A percentile compares a stretch with the other conserved stretches of the same genome.
phyloP scores from a whole-genome alignment of 2,113 vertebrate genomes.

The Neomonachus schauinslandi region DNA sequence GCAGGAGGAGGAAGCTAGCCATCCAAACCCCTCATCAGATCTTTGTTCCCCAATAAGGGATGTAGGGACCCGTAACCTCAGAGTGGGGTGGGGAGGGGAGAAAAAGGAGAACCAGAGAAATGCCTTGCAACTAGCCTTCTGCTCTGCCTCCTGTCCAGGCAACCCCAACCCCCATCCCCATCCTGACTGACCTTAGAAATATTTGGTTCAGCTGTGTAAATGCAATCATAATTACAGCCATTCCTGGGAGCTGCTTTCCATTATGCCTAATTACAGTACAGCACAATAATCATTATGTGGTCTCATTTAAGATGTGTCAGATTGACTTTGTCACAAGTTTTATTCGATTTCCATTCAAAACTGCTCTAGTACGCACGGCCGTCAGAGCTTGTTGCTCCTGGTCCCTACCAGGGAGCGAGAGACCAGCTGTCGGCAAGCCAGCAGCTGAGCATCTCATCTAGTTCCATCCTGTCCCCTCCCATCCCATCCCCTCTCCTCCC shows the following conservation, averaged over 20 bases:
- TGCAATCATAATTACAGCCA: conserved; percentile 58
- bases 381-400: conserved; percentile 41
- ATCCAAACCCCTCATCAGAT: conserved; percentile 37
- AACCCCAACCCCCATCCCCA: neutral
- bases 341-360: conserved; percentile 68
- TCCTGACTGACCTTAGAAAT: conserved; percentile 48
- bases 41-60: neutral
- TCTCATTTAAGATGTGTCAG: conserved; percentile 74
- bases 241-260: conserved; percentile 65
- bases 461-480: neutral
- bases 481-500: neutral
- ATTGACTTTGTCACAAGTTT: conserved; percentile 69
- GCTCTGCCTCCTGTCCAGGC: conserved; percentile 35
- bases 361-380: neutral
- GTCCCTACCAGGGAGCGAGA: neutral
- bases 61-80: neutral
- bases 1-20: conserved; percentile 14
- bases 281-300: conserved; percentile 68
- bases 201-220: conserved; percentile 64
- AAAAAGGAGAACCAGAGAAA: conserved; percentile 42
- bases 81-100: neutral
- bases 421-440: neutral
- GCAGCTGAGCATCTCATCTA: neutral
- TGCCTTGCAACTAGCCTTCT: conserved; percentile 7
- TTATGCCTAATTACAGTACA: conserved; percentile 69